phyloP scores from a whole-genome alignment of 2,797 vertebrate species.

The Trachops cirrhosus region DNA sequence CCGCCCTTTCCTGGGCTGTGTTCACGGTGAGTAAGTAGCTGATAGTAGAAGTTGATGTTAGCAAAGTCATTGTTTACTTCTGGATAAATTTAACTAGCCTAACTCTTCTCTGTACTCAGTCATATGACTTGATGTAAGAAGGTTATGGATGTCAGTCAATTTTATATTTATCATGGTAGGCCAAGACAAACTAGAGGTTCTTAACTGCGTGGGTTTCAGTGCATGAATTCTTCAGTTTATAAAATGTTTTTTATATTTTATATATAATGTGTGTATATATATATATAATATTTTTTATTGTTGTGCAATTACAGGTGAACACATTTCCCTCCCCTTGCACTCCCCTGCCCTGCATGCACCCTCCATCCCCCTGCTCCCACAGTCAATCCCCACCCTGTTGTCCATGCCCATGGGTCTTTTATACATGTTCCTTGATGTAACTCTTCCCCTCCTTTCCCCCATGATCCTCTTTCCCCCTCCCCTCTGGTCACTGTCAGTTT shows the following conservation, averaged over 20 bases:
- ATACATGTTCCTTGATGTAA: too few relatives aligned
- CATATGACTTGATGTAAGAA: background rate
- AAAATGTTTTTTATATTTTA: background rate
- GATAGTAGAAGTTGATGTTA: background rate
- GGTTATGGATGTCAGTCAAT: background rate
- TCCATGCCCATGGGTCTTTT: too few relatives aligned
- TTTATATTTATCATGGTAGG: background rate
- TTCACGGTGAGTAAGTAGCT: conserved; percentile 91
- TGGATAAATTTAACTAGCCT: conserved; percentile 4
- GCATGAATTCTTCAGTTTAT: background rate
- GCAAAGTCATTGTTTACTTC: background rate
- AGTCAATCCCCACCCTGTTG: too few relatives aligned
- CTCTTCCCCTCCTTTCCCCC: too few relatives aligned
- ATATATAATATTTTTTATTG: background rate
- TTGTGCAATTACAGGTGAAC: too few relatives aligned
- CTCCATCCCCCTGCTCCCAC: too few relatives aligned
- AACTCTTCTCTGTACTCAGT: background rate
- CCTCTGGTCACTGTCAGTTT: too few relatives aligned
- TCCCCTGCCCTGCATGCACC: too few relatives aligned
- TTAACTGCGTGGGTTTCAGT: background rate
- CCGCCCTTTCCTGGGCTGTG: conserved; percentile 98
- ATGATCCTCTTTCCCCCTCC: too few relatives aligned
- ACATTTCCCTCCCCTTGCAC: too few relatives aligned
- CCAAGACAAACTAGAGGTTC: background rate
- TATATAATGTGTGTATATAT: background rate